Base-by-base conservation (phyloP, 2,888 invertebrate species). In the Synanthedon andrenaeformis region DNA sequence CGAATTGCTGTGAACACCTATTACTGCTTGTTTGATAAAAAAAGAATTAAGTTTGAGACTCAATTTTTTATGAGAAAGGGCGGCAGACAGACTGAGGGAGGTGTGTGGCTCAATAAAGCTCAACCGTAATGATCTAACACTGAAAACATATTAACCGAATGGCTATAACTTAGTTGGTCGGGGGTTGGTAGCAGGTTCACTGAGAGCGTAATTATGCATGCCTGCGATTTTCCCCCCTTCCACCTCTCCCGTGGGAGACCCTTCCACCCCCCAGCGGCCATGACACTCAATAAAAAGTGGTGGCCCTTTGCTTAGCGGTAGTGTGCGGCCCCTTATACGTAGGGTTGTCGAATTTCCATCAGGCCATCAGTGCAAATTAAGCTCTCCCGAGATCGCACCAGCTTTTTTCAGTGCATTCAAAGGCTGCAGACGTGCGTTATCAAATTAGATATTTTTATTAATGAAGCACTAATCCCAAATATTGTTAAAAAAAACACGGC, bases 161-260 rank as follows among this genome's bases (percentile, higher is more conserved):
- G 72, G 72, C 72, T 72, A 69, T 75, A 75, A 78, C 67, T 68
- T 64, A 67, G 70, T 76, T 69, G 28, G 28, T 51, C 35, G 59
- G 63, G 58, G 8, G 28, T 28, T 28, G 35, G 35, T 64, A 62
- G 62, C 66, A 66, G 74, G 69, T 68, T 67, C 69, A 62, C 56
- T 57, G 65, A 62, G 64, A 59, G 63, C 58, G 67, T 65, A 71
- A 76, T 78, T 78, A 78, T 77, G 78, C 77, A 73, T 76, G 75
- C 76, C 65, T 59, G 56, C 53, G 62, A 57, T 10, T 17, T 23
- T 0, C 49, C 49, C 49, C 13, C 49, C 23, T 14, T 45, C 45
- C 8, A 3, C 45, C n/a, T 13, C 45, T 19, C 49, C 49, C 12
- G 23, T 11, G 17, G 19, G 45, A n/a, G 13, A 56, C 54, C 54